Evolutionary conservation across 2,113 vertebrate species (phyloP).

Genomic region (Malaclemys terrapin): DNA sequence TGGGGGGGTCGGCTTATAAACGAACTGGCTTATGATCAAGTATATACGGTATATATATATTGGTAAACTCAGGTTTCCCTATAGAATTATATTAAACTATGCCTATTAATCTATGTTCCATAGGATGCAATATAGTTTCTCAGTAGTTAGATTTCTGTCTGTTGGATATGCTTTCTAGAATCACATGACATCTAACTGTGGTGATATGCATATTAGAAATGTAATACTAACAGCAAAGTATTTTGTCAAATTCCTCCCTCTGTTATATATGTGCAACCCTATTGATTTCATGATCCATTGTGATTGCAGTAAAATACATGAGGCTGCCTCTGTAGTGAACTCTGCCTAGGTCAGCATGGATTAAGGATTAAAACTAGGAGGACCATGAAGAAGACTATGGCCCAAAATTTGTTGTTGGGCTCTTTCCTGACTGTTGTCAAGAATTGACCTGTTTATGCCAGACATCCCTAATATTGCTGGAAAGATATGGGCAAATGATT

Average conservation of each 20-base stretch:
- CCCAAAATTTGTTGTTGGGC: neutral
- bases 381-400: neutral
- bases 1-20: too few relatives aligned
- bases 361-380: neutral
- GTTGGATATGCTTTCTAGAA: conserved; percentile 54
- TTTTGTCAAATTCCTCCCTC: conserved; percentile 33
- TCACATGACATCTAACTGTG: conserved; percentile 33
- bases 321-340: neutral
- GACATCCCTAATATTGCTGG: neutral
- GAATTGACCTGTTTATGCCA: neutral
- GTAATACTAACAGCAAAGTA: conserved; percentile 37
- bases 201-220: conserved; percentile 56
- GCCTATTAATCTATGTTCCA: neutral
- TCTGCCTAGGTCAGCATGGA: neutral
- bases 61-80: neutral
- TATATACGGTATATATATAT: neutral
- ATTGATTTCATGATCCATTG: neutral
- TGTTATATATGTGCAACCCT: neutral
- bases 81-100: neutral
- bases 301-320: neutral
- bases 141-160: conserved; percentile 44
- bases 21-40: too few relatives aligned
- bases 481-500: neutral
- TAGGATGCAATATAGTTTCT: neutral
- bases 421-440: rapidly evolving